Conservation (phyloP, 2,113 vertebrate species). For the Caracal caracal region DNA sequence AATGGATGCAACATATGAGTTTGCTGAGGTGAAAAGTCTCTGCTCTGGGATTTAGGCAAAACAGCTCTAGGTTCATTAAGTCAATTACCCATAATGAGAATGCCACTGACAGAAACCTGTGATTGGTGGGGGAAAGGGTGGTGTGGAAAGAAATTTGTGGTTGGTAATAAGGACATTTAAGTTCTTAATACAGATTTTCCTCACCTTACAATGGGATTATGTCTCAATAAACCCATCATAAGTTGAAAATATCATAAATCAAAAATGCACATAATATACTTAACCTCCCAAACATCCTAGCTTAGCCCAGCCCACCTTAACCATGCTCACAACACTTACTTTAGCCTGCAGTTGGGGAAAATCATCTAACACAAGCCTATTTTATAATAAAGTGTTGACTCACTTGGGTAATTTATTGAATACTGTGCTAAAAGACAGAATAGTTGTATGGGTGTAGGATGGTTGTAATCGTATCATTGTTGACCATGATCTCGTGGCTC, state of each 20-base stretch:
- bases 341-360: not conserved
- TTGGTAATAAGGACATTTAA: slow-evolving; percentile 56
- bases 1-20: slow-evolving; percentile 77
- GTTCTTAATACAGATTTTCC: slow-evolving; percentile 9
- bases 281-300: not conserved
- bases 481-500: not conserved
- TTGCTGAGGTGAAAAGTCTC: slow-evolving; percentile 77
- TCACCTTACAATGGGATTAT: not conserved
- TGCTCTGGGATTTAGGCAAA: slow-evolving; percentile 59
- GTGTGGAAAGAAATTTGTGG: not conserved
- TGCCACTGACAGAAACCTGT: slow-evolving; percentile 49
- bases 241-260: not conserved
- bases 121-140: not conserved
- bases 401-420: not conserved
- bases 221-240: not conserved
- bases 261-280: not conserved
- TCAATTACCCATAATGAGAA: slow-evolving; percentile 51
- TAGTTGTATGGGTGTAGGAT: not conserved
- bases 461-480: not conserved
- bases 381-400: not conserved
- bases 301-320: not conserved
- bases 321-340: not conserved
- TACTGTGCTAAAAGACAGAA: not conserved
- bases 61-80: slow-evolving; percentile 33
- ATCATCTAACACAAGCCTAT: not conserved